Base-by-base conservation (phyloP, 1,140 invertebrate species). In the Cyclina sinensis region DNA sequence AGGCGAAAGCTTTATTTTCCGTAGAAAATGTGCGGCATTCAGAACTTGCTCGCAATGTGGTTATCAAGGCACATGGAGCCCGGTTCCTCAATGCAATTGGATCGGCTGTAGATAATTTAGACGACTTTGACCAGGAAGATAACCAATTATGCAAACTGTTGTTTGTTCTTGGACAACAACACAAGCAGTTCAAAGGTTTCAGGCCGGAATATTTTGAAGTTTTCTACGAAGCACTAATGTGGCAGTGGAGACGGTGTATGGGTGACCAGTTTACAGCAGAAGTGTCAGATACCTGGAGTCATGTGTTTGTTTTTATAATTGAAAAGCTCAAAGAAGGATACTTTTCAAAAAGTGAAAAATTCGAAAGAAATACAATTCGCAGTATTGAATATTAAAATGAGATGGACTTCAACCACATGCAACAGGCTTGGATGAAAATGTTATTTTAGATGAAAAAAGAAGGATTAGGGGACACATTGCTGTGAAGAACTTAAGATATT, bases 251-350 rank as follows among this genome's bases (percentile, higher is more conserved):
- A 51, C 14, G 24, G 1, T 35, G 32, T 37, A 59, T 82, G 4
- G 79, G 59, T 11, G 37, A 18, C 16, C 1, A 65, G 24, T 82
- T 82, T 46, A 82, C 51, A 21, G 1, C 30, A 21, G 79, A 82
- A 82, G 79, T 82, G 5, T 65, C 51, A 51, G 21, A 59, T 4
- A 32, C 54, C 11, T 82, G 79, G 79, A 82, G 59, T 62, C 59
- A 62, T 37, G 27, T 82, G 16, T 39, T 82, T 37, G 54, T 65
- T 21, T 82, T n/a, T 32, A 62, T 82, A 4, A 62, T 82, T 32
- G 54, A 59, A 37, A 59, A 82, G 18, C 57, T 82, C 1, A 59
- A 82, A 65, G 79, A 59, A 27, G 79, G 79, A 5, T 82, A 82
- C 27, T 30, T 24, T 21, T 74, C 70, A 46, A 9, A 46, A 16